phyloP scores from a whole-genome alignment of 2,797 vertebrate species.

The Schizothorax lantsangensis region DNA sequence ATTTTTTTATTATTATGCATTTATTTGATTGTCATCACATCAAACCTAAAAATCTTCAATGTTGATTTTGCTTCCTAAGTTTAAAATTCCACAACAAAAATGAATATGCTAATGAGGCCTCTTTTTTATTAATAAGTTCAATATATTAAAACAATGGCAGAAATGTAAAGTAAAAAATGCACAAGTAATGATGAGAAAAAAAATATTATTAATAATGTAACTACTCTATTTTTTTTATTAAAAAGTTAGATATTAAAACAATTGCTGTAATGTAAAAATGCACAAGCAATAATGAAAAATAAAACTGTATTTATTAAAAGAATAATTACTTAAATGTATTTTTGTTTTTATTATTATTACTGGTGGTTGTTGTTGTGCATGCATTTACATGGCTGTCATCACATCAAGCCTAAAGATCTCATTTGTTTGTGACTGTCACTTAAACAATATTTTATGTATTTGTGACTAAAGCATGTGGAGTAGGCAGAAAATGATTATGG shows the following conservation, averaged over 20 bases:
- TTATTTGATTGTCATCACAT: background rate
- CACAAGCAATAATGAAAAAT: background rate
- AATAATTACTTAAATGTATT: background rate
- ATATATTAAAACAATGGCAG: background rate
- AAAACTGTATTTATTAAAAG: background rate
- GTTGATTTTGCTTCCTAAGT: background rate
- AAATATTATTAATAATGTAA: background rate
- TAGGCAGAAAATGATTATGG: background rate
- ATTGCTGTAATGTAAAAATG: background rate
- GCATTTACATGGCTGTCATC: background rate
- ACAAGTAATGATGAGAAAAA: background rate
- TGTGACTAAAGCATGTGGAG: background rate
- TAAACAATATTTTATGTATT: background rate
- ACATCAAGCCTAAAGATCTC: background rate
- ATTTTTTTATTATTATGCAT: no score
- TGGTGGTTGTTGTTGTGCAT: background rate
- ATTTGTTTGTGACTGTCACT: background rate
- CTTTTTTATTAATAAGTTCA: background rate
- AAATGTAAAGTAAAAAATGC: background rate
- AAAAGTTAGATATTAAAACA: background rate
- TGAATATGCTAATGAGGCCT: background rate
- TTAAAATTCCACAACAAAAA: background rate
- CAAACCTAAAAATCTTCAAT: background rate
- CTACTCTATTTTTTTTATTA: background rate
- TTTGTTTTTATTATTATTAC: background rate